A percentile compares a stretch with the other conserved stretches of the same genome.
Evolutionary conservation across 1,140 invertebrate species (phyloP).

Genomic region (Coboldia fuscipes): DNA sequence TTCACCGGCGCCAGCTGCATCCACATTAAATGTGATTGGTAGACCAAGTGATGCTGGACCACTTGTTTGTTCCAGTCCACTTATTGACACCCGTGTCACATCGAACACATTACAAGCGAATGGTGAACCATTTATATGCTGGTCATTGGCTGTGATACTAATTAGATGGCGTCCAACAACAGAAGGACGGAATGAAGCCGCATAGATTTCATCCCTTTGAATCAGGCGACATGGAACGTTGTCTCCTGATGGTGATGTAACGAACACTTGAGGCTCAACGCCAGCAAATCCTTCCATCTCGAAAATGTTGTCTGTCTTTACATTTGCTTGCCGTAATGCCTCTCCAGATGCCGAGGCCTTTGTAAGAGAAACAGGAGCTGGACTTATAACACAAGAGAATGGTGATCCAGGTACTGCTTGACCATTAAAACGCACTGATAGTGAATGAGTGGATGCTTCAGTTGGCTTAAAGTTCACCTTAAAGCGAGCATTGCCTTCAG

Average conservation of each 20-base stretch:
- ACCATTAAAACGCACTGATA: slow-evolving; percentile 90
- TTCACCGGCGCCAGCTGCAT: slow-evolving; percentile 87
- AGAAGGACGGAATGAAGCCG: slow-evolving; percentile 54
- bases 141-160: slow-evolving; percentile 53
- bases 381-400: slow-evolving; percentile 57
- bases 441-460: slow-evolving; percentile 65
- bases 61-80: slow-evolving; percentile 39
- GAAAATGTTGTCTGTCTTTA: slow-evolving; percentile 22
- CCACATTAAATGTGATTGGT: slow-evolving; percentile 77
- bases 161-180: slow-evolving; percentile 75
- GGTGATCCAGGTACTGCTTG: slow-evolving; percentile 84
- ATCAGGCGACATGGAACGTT: slow-evolving; percentile 41
- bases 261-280: slow-evolving; percentile 41
- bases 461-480: slow-evolving; percentile 86
- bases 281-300: slow-evolving; percentile 22
- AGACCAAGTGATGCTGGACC: slow-evolving; percentile 48
- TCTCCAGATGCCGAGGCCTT: slow-evolving; percentile 29
- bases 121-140: slow-evolving; percentile 73
- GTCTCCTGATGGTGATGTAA: slow-evolving; percentile 57
- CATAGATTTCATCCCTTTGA: slow-evolving; percentile 39
- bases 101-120: slow-evolving; percentile 87
- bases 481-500: slow-evolving; percentile 90
- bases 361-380: slow-evolving; percentile 21
- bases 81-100: slow-evolving; percentile 63
- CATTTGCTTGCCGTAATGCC: slow-evolving; percentile 31